Evolutionary conservation across 2,888 invertebrate genomes (phyloP).

Genomic region (Phalera bucephala): DNA sequence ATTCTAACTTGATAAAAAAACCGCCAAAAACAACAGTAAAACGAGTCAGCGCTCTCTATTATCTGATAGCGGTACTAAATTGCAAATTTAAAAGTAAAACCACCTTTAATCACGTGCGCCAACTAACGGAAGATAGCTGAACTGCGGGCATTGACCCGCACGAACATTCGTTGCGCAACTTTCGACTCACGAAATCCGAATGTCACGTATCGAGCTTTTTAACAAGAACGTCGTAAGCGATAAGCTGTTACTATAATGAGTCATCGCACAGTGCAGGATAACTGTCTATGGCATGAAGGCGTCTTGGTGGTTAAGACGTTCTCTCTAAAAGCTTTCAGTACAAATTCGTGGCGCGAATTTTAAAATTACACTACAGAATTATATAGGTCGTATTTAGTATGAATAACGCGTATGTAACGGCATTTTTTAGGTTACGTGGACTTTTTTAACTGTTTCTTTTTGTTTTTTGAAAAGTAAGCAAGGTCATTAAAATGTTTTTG

Average conservation of each 20-base stretch:
- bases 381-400: constrained; percentile 57
- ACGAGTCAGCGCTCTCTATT: constrained; percentile 59
- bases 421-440: constrained; percentile 6
- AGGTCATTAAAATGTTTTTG: constrained; percentile 28
- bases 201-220: constrained; percentile 39
- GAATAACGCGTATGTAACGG: constrained; percentile 38
- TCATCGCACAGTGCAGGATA: too few relatives aligned
- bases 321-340: constrained; percentile 24
- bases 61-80: constrained; percentile 69
- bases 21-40: constrained; percentile 22
- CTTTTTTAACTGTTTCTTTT: constrained; percentile 19
- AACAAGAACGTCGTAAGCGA: too few relatives aligned
- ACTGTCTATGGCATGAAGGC: too few relatives aligned
- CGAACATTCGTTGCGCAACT: constrained; percentile 53
- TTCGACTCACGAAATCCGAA: constrained; percentile 35
- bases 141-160: constrained; percentile 68
- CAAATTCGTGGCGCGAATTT: constrained; percentile 63
- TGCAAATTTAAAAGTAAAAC: constrained; percentile 77
- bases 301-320: too few relatives aligned
- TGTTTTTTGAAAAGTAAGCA: constrained; percentile 12
- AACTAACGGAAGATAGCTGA: constrained; percentile 73
- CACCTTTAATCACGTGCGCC: constrained; percentile 61
- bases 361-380: constrained; percentile 46
- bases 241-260: too few relatives aligned
- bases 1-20: constrained; percentile 10